These are phyloP conservation scores for Octomys mimax DNA, from an alignment of 2,797 vertebrate genomes.

Conservation along the genomic window DNA sequence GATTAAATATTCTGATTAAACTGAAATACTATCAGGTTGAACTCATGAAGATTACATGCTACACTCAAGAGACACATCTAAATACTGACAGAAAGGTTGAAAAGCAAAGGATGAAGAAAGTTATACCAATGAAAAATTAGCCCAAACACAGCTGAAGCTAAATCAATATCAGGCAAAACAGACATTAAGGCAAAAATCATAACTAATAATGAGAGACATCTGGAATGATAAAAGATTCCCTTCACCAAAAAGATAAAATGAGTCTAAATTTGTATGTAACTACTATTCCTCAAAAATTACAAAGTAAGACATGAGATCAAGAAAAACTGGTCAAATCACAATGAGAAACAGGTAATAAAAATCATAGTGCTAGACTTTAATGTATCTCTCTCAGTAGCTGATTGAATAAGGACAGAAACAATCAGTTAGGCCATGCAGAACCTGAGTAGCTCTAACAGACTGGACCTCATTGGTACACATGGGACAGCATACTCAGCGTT, in stretches of 20 bases:
- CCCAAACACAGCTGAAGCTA: slow-evolving; percentile 7
- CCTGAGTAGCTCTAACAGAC: background rate
- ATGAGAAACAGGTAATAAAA: slow-evolving; percentile 19
- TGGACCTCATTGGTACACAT: background rate
- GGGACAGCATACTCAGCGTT: background rate
- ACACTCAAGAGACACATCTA: slow-evolving; percentile 19
- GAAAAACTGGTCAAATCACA: slow-evolving; percentile 49
- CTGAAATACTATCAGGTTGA: background rate
- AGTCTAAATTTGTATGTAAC: slow-evolving; percentile 56
- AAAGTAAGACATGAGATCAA: slow-evolving; percentile 34
- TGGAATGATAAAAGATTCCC: slow-evolving; percentile 42
- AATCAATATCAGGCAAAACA: slow-evolving; percentile 53
- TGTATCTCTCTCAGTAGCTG: background rate
- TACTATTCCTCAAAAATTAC: slow-evolving; percentile 24
- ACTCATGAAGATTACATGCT: background rate
- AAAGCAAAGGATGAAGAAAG: background rate
- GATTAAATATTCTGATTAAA: slow-evolving; percentile 41
- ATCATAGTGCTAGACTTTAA: background rate
- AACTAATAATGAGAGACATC: slow-evolving; percentile 34
- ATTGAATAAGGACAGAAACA: background rate
- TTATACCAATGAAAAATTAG: slow-evolving; percentile 51
- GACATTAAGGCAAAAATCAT: slow-evolving; percentile 39
- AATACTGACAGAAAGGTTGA: background rate
- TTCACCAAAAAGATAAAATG: slow-evolving; percentile 14
- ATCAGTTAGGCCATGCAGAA: background rate